These are phyloP conservation scores for Druon quercuslanigerum DNA, from an alignment of 1,140 invertebrate genomes.

Conservation along the genomic window DNA sequence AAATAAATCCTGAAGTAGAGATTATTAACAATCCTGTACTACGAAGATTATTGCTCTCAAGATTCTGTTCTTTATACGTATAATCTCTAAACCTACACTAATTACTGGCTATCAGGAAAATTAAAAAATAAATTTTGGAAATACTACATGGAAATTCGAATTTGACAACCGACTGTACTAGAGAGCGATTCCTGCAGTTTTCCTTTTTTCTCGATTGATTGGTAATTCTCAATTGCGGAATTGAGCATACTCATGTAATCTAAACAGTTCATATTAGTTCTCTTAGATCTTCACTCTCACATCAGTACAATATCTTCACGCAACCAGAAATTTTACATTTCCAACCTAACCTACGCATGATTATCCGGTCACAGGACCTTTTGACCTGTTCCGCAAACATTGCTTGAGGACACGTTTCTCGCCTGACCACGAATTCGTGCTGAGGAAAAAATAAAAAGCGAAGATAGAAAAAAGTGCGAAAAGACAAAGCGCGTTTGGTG, in stretches of 20 bases:
- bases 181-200: no score
- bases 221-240: no score
- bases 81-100: no score
- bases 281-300: background rate
- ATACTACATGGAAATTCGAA: no score
- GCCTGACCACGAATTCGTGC: constrained; percentile 19
- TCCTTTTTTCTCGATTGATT: no score
- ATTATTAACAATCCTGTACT: background rate
- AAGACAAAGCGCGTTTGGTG: constrained; percentile 59
- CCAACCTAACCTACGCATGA: background rate
- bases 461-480: constrained; percentile 36
- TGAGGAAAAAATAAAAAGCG: constrained; percentile 32
- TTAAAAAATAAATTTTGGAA: no score
- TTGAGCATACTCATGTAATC: no score
- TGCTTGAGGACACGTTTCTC: background rate
- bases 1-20: background rate
- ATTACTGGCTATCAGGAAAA: no score
- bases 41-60: background rate
- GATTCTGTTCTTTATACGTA: no score
- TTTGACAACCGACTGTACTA: no score
- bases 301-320: constrained; percentile 14
- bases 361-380: constrained; percentile 13
- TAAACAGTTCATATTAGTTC: background rate
- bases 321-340: background rate
- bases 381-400: background rate